Percentiles rank a stretch among this genome's conserved stretches.
These are phyloP conservation scores for Polietes domitor DNA, from an alignment of 2,888 invertebrate genomes.

Conservation along the genomic window DNA sequence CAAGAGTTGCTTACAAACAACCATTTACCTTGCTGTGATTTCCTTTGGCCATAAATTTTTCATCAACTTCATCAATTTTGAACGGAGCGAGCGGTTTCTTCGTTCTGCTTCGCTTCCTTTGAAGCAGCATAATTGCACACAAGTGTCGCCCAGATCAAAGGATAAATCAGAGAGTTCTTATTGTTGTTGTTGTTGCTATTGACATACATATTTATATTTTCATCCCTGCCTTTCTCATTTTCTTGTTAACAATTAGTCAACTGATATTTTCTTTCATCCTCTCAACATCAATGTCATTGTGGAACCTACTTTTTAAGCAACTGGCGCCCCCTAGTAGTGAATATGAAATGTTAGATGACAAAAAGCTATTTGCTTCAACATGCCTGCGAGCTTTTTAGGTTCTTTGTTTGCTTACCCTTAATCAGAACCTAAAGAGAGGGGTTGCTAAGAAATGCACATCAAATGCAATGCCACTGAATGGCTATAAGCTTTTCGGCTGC, in stretches of 20 bases:
- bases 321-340: slow-evolving; percentile 42
- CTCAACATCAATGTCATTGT: not conserved
- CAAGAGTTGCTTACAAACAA: not conserved
- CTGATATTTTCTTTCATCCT: slow-evolving; percentile 3
- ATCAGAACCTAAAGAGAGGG: slow-evolving; percentile 6
- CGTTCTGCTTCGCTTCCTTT: not conserved
- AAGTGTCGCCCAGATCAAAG: slow-evolving; percentile 59
- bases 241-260: slow-evolving; percentile 50
- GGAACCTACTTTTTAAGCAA: not conserved
- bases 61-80: slow-evolving; percentile 57
- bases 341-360: not conserved
- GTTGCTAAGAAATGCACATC: not conserved
- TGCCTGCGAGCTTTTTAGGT: slow-evolving; percentile 56
- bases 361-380: slow-evolving; percentile 39
- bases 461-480: not conserved
- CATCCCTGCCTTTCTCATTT: too few species aligned
- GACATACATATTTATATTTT: slow-evolving; percentile 31
- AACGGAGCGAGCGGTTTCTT: too few species aligned
- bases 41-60: slow-evolving; percentile 59
- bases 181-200: slow-evolving; percentile 21
- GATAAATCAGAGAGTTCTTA: slow-evolving; percentile 44
- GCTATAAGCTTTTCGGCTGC: not conserved
- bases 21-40: slow-evolving; percentile 21
- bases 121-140: slow-evolving; percentile 49
- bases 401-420: slow-evolving; percentile 28